phyloP scores from a whole-genome alignment of 2,797 vertebrate species.

The Rhynchotus rufescens region DNA sequence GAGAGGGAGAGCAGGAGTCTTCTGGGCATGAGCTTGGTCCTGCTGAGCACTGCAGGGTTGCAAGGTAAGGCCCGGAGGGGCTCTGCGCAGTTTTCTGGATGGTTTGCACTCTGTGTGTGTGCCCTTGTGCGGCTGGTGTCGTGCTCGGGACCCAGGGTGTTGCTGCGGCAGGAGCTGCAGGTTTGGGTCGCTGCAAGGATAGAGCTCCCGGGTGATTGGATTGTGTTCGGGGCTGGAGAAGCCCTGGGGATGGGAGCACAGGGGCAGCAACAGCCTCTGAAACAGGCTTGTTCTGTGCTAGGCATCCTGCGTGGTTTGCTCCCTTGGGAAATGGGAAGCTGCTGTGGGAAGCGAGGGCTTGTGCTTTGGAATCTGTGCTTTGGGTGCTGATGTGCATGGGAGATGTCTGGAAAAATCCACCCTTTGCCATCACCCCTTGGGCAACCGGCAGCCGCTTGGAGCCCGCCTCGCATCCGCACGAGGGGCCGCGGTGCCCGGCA shows the following conservation, averaged over 20 bases:
- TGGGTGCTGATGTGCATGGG: neutral
- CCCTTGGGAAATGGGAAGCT: neutral
- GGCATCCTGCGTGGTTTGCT: neutral
- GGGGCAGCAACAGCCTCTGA: neutral
- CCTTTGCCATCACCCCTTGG: neutral
- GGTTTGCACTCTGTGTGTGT: neutral
- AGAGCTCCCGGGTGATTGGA: neutral
- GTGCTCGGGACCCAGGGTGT: neutral
- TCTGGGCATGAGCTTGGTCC: neutral
- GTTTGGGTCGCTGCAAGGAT: neutral
- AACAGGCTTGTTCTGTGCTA: neutral
- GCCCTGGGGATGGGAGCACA: neutral
- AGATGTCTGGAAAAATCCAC: neutral
- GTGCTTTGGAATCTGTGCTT: accelerated
- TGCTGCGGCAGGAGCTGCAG: neutral
- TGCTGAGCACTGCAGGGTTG: neutral
- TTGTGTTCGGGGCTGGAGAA: neutral
- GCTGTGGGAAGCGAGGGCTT: neutral
- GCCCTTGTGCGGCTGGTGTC: neutral
- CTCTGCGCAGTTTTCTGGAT: neutral
- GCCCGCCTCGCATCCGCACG: neutral
- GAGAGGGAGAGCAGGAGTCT: neutral
- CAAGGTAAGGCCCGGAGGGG: neutral
- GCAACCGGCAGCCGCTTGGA: neutral
- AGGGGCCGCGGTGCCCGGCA: neutral